Evolutionary conservation across 2,888 invertebrate species (phyloP), one percentile per base, ranked within the genome.

Genomic region (Agapostemon virescens): DNA sequence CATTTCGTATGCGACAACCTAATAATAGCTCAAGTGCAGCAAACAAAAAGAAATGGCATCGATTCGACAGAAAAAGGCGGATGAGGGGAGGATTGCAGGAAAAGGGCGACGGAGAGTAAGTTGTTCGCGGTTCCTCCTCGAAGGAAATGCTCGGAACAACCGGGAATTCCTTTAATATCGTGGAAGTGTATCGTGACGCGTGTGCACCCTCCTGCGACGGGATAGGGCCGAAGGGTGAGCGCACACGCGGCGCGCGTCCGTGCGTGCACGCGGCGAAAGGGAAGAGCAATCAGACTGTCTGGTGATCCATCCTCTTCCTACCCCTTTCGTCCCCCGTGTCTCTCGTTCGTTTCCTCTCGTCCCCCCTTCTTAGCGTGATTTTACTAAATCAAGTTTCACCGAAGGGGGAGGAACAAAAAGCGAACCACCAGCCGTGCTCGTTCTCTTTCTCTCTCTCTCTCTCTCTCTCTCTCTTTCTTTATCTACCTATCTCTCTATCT

Each of bases 41-140:
- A 23, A 23, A 58, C 52, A 33, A 17, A 70, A 74, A 77, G 74
- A 84, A 61, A 36, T 63, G 58, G 74, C 69, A 69, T n/a, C 49
- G 40, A 49, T n/a, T 64, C 30, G 70, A 40, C 30, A 17, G 55
- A 55, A 42, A 76, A n/a, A 58, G 26, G 69, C 45, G 23, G 63
- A 11, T 20, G 33, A 17, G 45, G 33, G 69, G 23, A 63, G 13
- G 26, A 55, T 30, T 15, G 13, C 17, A 23, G 55, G 49, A 40
- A 64, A 64, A 20, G 61, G 49, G 69, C 23, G 52, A 66, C 15
- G 20, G 52, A 89, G 89, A 90, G 89, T 88, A 90, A 91, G 91
- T 90, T 90, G 91, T 91, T 90, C 87, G 90, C 87, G 91, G 90
- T 90, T 91, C 87, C 86, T 87, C 86, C 84, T 88, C 82, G 74